Evolutionary conservation across 2,113 vertebrate genomes (phyloP).

Genomic region (Cephalopterus ornatus): DNA sequence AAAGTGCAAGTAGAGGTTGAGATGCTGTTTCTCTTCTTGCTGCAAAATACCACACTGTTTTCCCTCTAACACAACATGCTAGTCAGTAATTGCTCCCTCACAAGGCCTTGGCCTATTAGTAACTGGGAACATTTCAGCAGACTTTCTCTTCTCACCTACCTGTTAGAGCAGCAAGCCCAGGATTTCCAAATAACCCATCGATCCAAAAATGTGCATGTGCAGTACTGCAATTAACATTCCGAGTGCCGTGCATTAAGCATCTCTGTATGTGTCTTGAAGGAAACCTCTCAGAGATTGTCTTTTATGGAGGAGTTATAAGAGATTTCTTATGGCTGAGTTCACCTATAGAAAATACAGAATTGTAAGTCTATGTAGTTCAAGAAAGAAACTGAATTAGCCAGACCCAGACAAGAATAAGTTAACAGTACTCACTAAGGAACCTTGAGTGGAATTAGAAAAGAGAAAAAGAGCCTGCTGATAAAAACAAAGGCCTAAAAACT

Average conservation of each 20-base stretch:
- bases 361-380: slow-evolving; percentile 72
- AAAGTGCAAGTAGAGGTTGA: not conserved
- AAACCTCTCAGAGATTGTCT: slow-evolving; percentile 64
- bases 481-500: slow-evolving; percentile 54
- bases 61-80: not conserved
- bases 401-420: slow-evolving; percentile 71
- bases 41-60: not conserved
- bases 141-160: not conserved
- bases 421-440: slow-evolving; percentile 65
- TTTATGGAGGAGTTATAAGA: slow-evolving; percentile 70
- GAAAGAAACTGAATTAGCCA: slow-evolving; percentile 70
- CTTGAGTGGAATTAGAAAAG: slow-evolving; percentile 70
- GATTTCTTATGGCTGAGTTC: slow-evolving; percentile 81
- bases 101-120: not conserved
- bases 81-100: not conserved
- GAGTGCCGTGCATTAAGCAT: slow-evolving; percentile 5
- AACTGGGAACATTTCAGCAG: not conserved
- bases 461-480: slow-evolving; percentile 53
- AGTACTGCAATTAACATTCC: slow-evolving; percentile 66
- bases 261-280: slow-evolving; percentile 58
- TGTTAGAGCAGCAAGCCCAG: not conserved
- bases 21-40: not conserved
- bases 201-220: slow-evolving; percentile 12
- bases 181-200: not conserved
- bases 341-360: slow-evolving; percentile 78